A percentile compares a stretch with the other conserved stretches of the same genome.
Conservation (phyloP, 2,888 invertebrate species). For the Cetonia aurata region DNA sequence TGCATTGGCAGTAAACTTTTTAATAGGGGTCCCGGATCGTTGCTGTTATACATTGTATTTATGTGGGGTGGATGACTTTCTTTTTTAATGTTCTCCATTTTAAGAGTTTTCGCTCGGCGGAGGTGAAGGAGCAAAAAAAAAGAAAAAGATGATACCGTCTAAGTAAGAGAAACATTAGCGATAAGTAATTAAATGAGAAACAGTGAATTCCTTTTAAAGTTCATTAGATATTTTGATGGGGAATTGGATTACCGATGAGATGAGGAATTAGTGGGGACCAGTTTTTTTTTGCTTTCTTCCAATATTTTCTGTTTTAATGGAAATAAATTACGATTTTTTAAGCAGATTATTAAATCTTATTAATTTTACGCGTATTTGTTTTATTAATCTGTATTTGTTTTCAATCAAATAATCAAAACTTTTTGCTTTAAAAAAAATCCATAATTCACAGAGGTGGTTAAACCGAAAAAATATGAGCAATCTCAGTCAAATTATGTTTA, state of each 20-base stretch:
- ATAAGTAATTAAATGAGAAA: constrained; percentile 45
- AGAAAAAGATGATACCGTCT: constrained; percentile 36
- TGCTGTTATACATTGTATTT: constrained; percentile 44
- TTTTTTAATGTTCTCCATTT: constrained; percentile 39
- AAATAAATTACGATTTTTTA: not conserved
- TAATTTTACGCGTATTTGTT: no score
- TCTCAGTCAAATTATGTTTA: no score
- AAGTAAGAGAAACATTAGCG: constrained; percentile 40
- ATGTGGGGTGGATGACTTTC: constrained; percentile 42
- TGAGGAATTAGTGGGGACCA: constrained; percentile 6
- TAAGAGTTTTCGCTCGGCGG: constrained; percentile 34
- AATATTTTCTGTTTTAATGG: not conserved
- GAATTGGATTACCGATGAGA: constrained; percentile 31
- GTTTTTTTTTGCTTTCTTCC: not conserved
- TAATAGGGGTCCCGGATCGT: constrained; percentile 40
- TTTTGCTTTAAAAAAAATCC: no score
- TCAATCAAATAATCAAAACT: no score
- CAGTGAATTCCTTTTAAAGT: constrained; percentile 46
- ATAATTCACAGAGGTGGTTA: no score
- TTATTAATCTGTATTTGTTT: no score
- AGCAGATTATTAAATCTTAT: not conserved
- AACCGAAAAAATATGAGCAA: no score
- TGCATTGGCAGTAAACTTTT: constrained; percentile 49
- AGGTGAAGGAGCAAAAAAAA: constrained; percentile 34
- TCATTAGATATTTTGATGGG: constrained; percentile 42